A percentile compares a stretch with the other conserved stretches of the same genome.
Conservation (phyloP, 2,888 invertebrate species). For the Phengaris alcon region DNA sequence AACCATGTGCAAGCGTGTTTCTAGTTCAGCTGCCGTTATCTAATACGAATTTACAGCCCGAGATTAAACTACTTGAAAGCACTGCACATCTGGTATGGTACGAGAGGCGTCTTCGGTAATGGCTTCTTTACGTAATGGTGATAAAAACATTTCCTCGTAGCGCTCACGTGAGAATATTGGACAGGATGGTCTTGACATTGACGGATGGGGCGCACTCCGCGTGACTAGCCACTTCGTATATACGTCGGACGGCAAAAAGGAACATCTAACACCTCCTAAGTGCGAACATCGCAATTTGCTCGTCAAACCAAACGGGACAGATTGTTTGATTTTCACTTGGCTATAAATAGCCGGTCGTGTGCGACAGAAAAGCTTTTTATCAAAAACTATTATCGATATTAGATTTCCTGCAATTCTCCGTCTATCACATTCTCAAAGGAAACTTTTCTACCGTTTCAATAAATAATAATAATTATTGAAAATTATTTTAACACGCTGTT, state of each 20-base stretch:
- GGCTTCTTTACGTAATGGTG: conserved; percentile 60
- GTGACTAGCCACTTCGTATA: conserved; percentile 41
- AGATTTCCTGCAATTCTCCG: not conserved
- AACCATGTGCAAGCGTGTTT: conserved; percentile 61
- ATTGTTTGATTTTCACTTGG: conserved; percentile 28
- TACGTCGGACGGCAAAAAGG: conserved; percentile 38
- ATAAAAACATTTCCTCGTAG: conserved; percentile 65
- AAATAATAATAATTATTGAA: too few species aligned
- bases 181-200: conserved; percentile 56
- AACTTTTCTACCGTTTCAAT: too few species aligned
- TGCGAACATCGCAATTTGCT: conserved; percentile 50
- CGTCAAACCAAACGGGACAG: conserved; percentile 43
- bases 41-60: conserved; percentile 64
- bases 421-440: not conserved
- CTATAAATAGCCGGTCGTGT: conserved; percentile 14
- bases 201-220: conserved; percentile 55
- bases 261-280: conserved; percentile 37
- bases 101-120: conserved; percentile 56
- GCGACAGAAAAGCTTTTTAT: not conserved
- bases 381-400: not conserved
- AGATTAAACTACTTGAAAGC: conserved; percentile 57
- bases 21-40: conserved; percentile 61
- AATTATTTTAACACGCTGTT: too few species aligned
- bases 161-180: conserved; percentile 61
- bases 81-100: conserved; percentile 50